Base-by-base conservation (phyloP, 2,113 vertebrate genomes). In the Vombatus ursinus region DNA sequence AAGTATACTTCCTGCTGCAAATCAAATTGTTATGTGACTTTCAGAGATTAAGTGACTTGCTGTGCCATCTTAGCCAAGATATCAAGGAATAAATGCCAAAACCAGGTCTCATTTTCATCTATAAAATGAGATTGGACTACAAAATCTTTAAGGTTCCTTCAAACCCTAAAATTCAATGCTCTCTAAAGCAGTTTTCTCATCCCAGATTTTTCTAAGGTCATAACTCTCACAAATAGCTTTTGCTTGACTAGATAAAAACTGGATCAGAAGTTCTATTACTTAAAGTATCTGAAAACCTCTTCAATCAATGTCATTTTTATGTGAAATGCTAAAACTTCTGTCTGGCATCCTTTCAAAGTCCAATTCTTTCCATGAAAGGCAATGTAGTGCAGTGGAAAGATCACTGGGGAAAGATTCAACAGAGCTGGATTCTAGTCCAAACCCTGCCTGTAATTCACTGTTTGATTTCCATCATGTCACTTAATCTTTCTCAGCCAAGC, bases 121-220 rank as follows among this genome's bases (percentile, higher is more conserved):
- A n/a, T 84, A 51, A 97, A 94, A 91, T 28, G 28, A 37, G 53
- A 90, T 53, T 93, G 8, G 23, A 5, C 1, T 54, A 50, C 9
- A 8, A 93, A 7, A 94, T 90, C 95, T 95, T 77, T n/a, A 49
- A 95, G 94, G 2, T 53, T 8, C 52, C 68, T 91, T 93, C 53
- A 25, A 31, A 31, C 19, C 92, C 31, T 53, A 61, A 89, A 96
- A 61, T 0, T 93, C 48, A 47, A 51, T 90, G 91, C 28, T 97
- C 0, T 94, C 8, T 84, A n/a, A 95, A 11, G 50, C 5, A 92
- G 11, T 92, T 93, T 28, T 11, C n/a, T 68, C 14, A 48, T 11
- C 47, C 50, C 31, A 95, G 24, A 0, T 68, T 91, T 90, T 94
- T n/a, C 68, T 90, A 31, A 93, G 68, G 92, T 92, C 89, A 1